phyloP scores from a whole-genome alignment of 2,113 vertebrate species.

The Spermophilus dauricus region DNA sequence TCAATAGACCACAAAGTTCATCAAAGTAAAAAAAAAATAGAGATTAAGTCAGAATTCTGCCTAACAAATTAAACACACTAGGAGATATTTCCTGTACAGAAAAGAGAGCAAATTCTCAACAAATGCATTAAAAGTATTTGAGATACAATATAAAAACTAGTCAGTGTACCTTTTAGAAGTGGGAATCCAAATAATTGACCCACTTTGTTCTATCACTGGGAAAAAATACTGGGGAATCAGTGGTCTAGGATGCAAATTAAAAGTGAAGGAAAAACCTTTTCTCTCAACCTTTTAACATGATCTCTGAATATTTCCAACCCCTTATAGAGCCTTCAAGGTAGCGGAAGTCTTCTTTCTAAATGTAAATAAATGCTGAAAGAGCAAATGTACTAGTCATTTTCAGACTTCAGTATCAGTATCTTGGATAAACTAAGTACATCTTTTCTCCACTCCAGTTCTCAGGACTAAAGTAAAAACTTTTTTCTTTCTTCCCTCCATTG shows the following conservation, averaged over 20 bases:
- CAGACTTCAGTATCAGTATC: not conserved
- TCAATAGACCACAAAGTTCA: not conserved
- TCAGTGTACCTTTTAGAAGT: not conserved
- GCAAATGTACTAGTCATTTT: not conserved
- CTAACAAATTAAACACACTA: slow-evolving; percentile 39
- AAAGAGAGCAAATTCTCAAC: not conserved
- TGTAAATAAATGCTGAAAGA: not conserved
- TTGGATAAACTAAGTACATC: no score
- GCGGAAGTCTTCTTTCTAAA: not conserved
- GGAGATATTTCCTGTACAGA: not conserved
- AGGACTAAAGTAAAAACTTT: not conserved
- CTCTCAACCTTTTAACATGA: fast-evolving
- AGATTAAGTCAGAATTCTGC: not conserved
- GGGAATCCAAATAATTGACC: not conserved
- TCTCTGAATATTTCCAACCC: not conserved
- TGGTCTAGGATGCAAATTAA: not conserved
- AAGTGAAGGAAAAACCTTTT: not conserved
- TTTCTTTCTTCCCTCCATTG: no score
- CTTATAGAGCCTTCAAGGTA: not conserved
- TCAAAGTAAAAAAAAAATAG: not conserved
- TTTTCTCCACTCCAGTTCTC: not conserved
- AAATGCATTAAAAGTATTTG: not conserved
- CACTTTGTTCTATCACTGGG: not conserved
- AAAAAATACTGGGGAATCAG: not conserved
- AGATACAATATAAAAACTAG: not conserved